Conservation (phyloP, 1,140 invertebrate genomes). For the Melitaea cinxia region DNA sequence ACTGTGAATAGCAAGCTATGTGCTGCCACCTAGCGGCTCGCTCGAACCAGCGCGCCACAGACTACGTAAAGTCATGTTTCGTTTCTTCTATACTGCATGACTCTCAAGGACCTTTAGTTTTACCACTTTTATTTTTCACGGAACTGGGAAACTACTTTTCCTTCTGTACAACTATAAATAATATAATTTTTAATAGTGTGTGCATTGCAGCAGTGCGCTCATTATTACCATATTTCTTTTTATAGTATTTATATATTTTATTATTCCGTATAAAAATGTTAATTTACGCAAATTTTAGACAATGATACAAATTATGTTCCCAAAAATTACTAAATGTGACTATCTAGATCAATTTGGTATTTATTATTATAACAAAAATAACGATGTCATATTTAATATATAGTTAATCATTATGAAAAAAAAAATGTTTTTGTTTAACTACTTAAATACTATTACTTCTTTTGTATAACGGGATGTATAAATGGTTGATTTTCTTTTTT, state of each 20-base stretch:
- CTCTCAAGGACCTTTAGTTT: constrained; percentile 52
- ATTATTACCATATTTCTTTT: neutral
- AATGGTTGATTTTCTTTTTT: no score
- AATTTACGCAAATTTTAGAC: no score
- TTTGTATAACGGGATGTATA: no score
- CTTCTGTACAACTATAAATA: constrained; percentile 22
- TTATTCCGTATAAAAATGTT: no score
- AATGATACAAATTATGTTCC: no score
- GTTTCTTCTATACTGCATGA: constrained; percentile 56
- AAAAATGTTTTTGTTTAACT: no score
- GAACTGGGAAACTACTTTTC: constrained; percentile 37
- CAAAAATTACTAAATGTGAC: no score
- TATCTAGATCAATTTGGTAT: neutral
- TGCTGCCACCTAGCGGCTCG: constrained; percentile 78
- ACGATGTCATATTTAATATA: neutral
- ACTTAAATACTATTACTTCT: no score
- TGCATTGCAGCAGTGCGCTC: no score
- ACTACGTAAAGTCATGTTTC: constrained; percentile 56
- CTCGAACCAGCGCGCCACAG: constrained; percentile 58
- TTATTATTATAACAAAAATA: neutral
- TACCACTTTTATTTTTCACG: constrained; percentile 41
- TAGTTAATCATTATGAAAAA: neutral
- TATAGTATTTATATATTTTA: neutral
- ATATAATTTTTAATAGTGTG: neutral
- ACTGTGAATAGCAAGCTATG: constrained; percentile 74